Base-by-base conservation (phyloP, 2,888 invertebrate species). In the Prenolepis imparis region DNA sequence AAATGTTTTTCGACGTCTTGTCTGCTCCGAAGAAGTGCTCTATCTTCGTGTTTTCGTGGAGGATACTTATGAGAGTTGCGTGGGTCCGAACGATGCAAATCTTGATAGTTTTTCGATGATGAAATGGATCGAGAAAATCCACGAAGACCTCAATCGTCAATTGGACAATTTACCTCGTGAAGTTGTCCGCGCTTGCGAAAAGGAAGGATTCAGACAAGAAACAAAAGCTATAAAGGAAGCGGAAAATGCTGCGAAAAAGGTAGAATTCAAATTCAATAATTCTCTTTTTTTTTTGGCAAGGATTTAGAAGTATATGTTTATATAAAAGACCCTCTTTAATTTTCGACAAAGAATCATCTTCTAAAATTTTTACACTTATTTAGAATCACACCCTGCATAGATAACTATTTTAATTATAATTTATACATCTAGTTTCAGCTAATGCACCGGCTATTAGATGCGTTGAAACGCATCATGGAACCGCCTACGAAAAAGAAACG, bases 11-110 rank as follows among this genome's bases (percentile, higher is more conserved):
- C 96, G 96, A 82, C 95, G 96, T 21, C 93, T 96, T 48, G 95
- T 96, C 0, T 96, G 96, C 75, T 95, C 96, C 15, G 95, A 95
- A 52, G 95, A 96, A 12, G 95, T 96, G 48, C 93, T 97, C 32
- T 96, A 96, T 91, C 93, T 97, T 55, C 94, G 95, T 84, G 95
- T 96, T 9, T 96, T 96, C 91, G 95, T 97, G 78, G 96, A 97
- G 91, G 97, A 96, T 91, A 96, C 96, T 44, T 97, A 96, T 92
- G 96, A 96, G 93, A 95, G 95, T 66, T 95, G 96, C 61, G 95
- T 96, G 39, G 95, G 95, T 0, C 95, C 96, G 15, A 96, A 96
- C 91, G 96, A 96, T 59, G 95, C 96, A 6, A 96, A 96, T 90
- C 94, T 96, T 84, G 95, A 95, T 68, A 95, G 96, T 78, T 93